Evolutionary conservation across 2,888 invertebrate species (phyloP).

Genomic region (Macaria notata): DNA sequence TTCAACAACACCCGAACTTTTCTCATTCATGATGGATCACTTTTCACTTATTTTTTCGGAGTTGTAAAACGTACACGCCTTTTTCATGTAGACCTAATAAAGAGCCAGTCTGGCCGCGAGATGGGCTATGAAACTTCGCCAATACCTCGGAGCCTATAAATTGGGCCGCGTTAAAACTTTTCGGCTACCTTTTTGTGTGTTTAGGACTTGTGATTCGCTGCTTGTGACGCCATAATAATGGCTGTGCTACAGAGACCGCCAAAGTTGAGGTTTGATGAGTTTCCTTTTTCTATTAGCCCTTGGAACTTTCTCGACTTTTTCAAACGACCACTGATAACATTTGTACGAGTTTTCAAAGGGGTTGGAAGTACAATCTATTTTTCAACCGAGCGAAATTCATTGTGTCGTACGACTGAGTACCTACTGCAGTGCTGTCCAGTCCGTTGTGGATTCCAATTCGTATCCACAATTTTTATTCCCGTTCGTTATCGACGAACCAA

Average conservation of each 20-base stretch:
- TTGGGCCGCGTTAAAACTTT: conserved; percentile 39
- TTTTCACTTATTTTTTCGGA: background rate
- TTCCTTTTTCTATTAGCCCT: background rate
- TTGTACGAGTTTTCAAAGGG: too few relatives aligned
- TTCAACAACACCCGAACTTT: background rate
- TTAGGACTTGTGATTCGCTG: conserved; percentile 27
- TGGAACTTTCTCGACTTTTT: too few relatives aligned
- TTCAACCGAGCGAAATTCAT: too few relatives aligned
- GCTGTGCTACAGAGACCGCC: background rate
- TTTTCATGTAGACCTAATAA: conserved; percentile 15
- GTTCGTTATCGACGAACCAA: background rate
- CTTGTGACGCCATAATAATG: conserved; percentile 21
- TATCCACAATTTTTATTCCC: background rate
- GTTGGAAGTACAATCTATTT: too few relatives aligned
- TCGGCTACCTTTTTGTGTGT: conserved; percentile 32
- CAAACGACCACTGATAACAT: too few relatives aligned
- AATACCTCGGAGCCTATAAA: conserved; percentile 27
- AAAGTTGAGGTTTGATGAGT: conserved; percentile 8
- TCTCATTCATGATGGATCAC: conserved; percentile 1
- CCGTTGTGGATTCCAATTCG: conserved; percentile 1
- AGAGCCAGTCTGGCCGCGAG: conserved; percentile 9
- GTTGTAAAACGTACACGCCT: conserved; percentile 12
- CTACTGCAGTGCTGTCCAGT: background rate
- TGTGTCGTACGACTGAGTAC: background rate
- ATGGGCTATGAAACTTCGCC: conserved; percentile 22